A percentile compares a stretch with the other conserved stretches of the same genome.
These are phyloP conservation scores for Cyprinodon variegatus DNA, from an alignment of 2,113 vertebrate species.

Conservation along the genomic window DNA sequence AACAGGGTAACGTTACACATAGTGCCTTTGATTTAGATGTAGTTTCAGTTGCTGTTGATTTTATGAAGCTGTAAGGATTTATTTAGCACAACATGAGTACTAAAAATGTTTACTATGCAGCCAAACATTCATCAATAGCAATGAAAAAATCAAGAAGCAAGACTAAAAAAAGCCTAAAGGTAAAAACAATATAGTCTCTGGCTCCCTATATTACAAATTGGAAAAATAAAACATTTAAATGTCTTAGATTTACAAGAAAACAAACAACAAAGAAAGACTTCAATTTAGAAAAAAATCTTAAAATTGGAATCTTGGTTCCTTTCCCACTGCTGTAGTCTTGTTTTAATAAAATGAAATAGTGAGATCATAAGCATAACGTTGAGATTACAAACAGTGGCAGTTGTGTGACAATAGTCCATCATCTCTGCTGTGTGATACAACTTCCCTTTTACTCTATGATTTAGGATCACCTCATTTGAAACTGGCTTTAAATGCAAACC, in stretches of 20 bases:
- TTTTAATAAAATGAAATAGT: constrained; percentile 18
- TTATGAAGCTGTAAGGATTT: constrained; percentile 34
- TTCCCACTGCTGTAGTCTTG: constrained; percentile 8
- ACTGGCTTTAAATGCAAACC: background rate
- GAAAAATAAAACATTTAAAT: background rate
- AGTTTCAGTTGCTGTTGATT: constrained; percentile 2
- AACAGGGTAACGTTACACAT: background rate
- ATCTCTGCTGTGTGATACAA: background rate
- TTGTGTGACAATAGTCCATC: constrained; percentile 13
- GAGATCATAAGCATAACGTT: constrained; percentile 26
- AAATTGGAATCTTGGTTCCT: background rate
- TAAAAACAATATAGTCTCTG: no score
- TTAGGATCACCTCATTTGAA: background rate
- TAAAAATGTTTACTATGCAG: constrained; percentile 11
- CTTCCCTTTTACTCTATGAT: background rate
- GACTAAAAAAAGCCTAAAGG: no score
- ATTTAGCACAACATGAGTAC: constrained; percentile 5
- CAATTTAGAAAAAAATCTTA: background rate
- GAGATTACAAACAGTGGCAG: constrained; percentile 32
- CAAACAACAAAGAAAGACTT: no score
- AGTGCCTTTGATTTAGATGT: constrained; percentile 25
- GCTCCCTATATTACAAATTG: background rate
- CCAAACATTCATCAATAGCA: no score
- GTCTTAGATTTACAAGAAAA: background rate
- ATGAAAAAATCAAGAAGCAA: no score